These are phyloP conservation scores for Zaprionus nigranus DNA, from an alignment of 1,140 invertebrate species.

Conservation along the genomic window DNA sequence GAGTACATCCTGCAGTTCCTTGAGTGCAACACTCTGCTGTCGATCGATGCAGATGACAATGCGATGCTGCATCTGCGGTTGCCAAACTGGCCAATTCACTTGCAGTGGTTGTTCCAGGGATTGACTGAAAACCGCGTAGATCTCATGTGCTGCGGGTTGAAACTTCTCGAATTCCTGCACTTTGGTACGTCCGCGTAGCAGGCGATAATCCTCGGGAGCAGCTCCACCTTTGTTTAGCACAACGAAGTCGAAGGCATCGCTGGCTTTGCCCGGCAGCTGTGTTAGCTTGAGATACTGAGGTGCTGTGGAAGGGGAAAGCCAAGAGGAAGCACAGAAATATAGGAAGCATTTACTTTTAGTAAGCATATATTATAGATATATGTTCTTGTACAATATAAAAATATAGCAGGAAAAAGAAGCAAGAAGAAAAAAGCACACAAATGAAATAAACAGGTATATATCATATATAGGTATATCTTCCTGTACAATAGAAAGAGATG, in stretches of 20 bases:
- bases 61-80: constrained; percentile 84
- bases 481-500: not conserved
- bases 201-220: constrained; percentile 40
- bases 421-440: too few relatives aligned
- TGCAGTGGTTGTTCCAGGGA: constrained; percentile 43
- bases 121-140: constrained; percentile 71
- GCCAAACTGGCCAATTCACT: constrained; percentile 84
- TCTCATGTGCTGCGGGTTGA: constrained; percentile 82
- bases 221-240: constrained; percentile 43
- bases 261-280: constrained; percentile 41
- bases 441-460: too few relatives aligned
- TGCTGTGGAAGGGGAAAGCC: constrained; percentile 18
- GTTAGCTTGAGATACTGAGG: constrained; percentile 48
- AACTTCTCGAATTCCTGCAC: constrained; percentile 80
- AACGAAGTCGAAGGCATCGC: constrained; percentile 60
- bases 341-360: not conserved
- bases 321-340: too few relatives aligned
- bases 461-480: not conserved
- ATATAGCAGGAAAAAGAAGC: too few relatives aligned
- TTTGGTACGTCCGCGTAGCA: constrained; percentile 52
- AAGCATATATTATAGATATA: not conserved
- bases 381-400: not conserved
- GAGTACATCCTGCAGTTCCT: constrained; percentile 85
- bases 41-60: constrained; percentile 86
- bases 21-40: constrained; percentile 84